A percentile compares a stretch with the other conserved stretches of the same genome.
These are phyloP conservation scores for Stenchaetothrips biformis DNA, from an alignment of 2,888 invertebrate genomes.

Conservation along the genomic window DNA sequence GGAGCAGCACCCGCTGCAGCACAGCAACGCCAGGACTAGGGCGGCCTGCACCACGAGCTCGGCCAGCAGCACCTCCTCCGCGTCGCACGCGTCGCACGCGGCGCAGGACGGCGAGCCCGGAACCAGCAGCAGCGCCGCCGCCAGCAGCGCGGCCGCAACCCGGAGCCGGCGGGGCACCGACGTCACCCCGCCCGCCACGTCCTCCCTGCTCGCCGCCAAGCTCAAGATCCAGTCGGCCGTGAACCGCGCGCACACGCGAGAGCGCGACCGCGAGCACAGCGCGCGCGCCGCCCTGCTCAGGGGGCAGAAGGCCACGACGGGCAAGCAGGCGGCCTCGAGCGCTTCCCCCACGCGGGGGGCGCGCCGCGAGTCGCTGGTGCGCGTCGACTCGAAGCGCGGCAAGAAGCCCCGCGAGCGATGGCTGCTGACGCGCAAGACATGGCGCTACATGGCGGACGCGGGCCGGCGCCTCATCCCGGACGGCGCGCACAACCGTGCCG, in stretches of 20 bases:
- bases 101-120: background rate
- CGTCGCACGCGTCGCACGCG: background rate
- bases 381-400: slow-evolving; percentile 52
- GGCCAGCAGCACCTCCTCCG: background rate
- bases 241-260: slow-evolving; percentile 28
- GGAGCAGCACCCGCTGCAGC: background rate
- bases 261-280: slow-evolving; percentile 30
- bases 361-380: slow-evolving; percentile 41
- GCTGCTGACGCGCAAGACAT: slow-evolving; percentile 82
- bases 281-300: slow-evolving; percentile 33
- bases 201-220: slow-evolving; percentile 27
- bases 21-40: background rate
- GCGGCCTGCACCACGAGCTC: background rate
- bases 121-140: slow-evolving; percentile 22
- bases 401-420: slow-evolving; percentile 69
- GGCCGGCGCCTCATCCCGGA: slow-evolving; percentile 82
- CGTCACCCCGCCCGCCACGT: slow-evolving; percentile 28
- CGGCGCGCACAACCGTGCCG: slow-evolving; percentile 63
- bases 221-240: slow-evolving; percentile 17
- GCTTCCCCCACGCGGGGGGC: slow-evolving; percentile 43
- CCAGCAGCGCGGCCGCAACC: slow-evolving; percentile 31
- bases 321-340: slow-evolving; percentile 36
- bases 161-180: slow-evolving; percentile 32
- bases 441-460: slow-evolving; percentile 90
- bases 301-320: slow-evolving; percentile 33